Evolutionary conservation across 2,888 invertebrate species (phyloP).

Genomic region (Lycocerus yunnanus): DNA sequence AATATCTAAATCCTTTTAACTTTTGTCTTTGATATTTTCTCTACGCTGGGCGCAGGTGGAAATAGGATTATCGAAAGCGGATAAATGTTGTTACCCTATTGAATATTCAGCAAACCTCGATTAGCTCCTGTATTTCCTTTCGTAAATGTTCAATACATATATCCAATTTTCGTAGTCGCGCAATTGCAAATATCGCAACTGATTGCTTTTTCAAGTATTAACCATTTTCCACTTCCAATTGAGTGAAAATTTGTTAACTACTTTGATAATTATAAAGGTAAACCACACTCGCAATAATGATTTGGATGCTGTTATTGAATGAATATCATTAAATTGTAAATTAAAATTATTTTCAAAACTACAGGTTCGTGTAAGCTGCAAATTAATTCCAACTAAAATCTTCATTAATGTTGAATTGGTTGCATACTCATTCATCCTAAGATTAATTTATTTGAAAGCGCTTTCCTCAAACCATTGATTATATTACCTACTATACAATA

Average conservation of each 20-base stretch:
- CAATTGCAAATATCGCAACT: background rate
- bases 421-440: background rate
- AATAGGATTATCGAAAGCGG: slow-evolving; percentile 20
- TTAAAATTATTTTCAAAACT: background rate
- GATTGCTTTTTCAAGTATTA: slow-evolving; percentile 2
- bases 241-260: background rate
- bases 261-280: background rate
- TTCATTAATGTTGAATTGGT: background rate
- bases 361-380: background rate
- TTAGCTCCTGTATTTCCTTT: slow-evolving; percentile 7
- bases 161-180: slow-evolving; percentile 5
- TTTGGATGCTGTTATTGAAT: background rate
- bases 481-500: no score
- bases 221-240: background rate
- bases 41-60: slow-evolving; percentile 15
- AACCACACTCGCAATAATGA: background rate
- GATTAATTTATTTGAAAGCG: background rate
- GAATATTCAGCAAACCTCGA: slow-evolving; percentile 18
- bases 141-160: slow-evolving; percentile 7
- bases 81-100: slow-evolving; percentile 20
- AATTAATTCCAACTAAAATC: background rate
- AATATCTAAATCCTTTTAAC: slow-evolving; percentile 9
- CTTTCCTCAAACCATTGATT: background rate
- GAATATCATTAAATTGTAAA: background rate
- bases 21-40: slow-evolving; percentile 13